Percentiles rank a stretch among this genome's conserved stretches.
These are phyloP conservation scores for Bicyclus anynana DNA, from an alignment of 1,140 invertebrate genomes.

Conservation along the genomic window DNA sequence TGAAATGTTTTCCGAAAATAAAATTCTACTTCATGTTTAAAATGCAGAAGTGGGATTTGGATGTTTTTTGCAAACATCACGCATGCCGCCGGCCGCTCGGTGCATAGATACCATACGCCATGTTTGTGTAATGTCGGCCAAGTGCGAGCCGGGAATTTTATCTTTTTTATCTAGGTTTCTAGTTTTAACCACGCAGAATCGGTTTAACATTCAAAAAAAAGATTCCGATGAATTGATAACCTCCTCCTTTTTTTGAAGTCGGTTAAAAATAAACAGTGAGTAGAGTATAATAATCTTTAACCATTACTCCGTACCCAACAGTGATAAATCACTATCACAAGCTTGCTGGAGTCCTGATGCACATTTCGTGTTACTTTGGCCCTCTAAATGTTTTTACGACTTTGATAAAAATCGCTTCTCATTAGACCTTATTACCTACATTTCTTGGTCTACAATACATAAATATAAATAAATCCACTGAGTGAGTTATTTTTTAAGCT, in stretches of 20 bases:
- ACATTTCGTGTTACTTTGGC: background rate
- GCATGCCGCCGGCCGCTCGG: background rate
- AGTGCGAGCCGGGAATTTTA: background rate
- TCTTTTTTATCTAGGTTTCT: background rate
- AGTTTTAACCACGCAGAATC: too few species aligned
- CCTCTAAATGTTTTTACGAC: too few species aligned
- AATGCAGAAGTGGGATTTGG: slow-evolving; percentile 7
- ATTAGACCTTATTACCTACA: too few species aligned
- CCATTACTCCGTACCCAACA: background rate
- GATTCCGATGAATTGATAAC: too few species aligned
- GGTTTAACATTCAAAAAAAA: too few species aligned
- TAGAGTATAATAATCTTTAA: background rate
- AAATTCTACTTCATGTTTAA: slow-evolving; percentile 7
- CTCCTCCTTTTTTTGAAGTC: too few species aligned
- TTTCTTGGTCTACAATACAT: too few species aligned
- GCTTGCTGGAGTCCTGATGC: background rate
- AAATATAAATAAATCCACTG: too few species aligned
- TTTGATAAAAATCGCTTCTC: too few species aligned
- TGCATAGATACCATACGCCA: background rate
- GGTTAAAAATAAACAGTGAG: background rate
- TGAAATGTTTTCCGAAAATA: slow-evolving; percentile 7
- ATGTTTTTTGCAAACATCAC: slow-evolving; percentile 8
- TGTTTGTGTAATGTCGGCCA: slow-evolving; percentile 2
- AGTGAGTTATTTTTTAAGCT: too few species aligned
- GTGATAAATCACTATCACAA: background rate